Conservation (phyloP, 2,797 vertebrate genomes). For the Sternarchorhynchus goeldii region DNA sequence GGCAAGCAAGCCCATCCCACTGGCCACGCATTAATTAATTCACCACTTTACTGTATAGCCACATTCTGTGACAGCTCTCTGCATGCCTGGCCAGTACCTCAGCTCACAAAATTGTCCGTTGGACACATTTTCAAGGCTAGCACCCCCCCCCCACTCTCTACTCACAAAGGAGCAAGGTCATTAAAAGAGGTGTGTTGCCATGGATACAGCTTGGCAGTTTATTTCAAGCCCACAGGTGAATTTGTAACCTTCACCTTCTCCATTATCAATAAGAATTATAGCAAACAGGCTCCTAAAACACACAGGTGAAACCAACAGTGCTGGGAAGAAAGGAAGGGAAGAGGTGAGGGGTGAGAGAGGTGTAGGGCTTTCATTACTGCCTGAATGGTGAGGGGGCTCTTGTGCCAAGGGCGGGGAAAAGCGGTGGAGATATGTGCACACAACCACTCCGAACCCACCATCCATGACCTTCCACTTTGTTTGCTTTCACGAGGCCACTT, state of each 20-base stretch:
- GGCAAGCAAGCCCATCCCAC: conserved; percentile 31
- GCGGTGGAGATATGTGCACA: conserved; percentile 40
- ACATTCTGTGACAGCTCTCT: conserved; percentile 30
- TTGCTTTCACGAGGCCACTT: conserved; percentile 59
- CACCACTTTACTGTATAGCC: conserved; percentile 42
- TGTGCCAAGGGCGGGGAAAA: conserved; percentile 32
- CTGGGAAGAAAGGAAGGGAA: conserved; percentile 48
- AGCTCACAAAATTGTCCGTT: conserved; percentile 15
- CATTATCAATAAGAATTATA: conserved; percentile 51
- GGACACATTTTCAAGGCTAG: conserved; percentile 18
- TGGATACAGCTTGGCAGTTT: conserved; percentile 48
- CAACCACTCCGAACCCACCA: conserved; percentile 29
- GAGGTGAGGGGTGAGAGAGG: conserved; percentile 49
- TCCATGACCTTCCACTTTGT: conserved; percentile 48
- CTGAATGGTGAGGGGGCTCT: conserved; percentile 60
- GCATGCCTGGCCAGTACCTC: conserved; percentile 6
- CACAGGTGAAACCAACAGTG: conserved; percentile 38
- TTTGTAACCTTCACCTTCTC: conserved; percentile 60
- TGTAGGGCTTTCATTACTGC: conserved; percentile 48
- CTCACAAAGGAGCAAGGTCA: conserved; percentile 47
- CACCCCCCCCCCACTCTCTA: conserved; percentile 21
- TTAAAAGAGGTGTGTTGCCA: conserved; percentile 50
- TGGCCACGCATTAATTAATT: conserved; percentile 42
- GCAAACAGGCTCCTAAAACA: conserved; percentile 44
- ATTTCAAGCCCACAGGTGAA: conserved; percentile 51